Base-by-base conservation (phyloP, 2,113 vertebrate species). In the Malurus melanocephalus region DNA sequence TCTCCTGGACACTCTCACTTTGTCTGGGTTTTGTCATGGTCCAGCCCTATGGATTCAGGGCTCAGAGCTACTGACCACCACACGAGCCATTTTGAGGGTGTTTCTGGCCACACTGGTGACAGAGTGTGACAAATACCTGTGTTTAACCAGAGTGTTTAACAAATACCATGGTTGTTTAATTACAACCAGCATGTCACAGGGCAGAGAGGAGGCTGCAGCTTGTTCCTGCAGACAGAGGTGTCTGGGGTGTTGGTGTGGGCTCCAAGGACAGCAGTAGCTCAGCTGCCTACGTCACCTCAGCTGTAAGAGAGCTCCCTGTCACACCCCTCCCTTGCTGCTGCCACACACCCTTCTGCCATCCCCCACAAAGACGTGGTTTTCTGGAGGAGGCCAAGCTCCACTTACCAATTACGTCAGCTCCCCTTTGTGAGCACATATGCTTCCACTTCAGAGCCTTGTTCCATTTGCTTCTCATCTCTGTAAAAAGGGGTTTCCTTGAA, bases 391-490 rank as follows among this genome's bases (percentile, higher is more conserved):
- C 80, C 42, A 57, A 86, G 60, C 76, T 91, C 66, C 6, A 4
- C 56, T 85, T 67, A 33, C 59, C 49, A 68, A 26, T 95, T 93
- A 94, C 87, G 8, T 96, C 94, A 94, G 42, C 60, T 91, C 57
- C 77, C 51, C 67, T 88, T 16, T 1, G 56, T 78, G 46, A 80
- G 59, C 79, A 94, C 93, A 95, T 92, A 42, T 94, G 94, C 93
- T 94, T 95, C 61, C 57, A 95, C 93, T 96, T 91, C 86, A 69
- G 89, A 85, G 64, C n/a, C 71, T 87, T 87, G 61, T 80, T 93
- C 79, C 68, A 76, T 83, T 93, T 88, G 74, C 76, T 94, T 88
- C 80, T 93, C 5, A 16, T 85, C 67, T 76, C 38, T 7, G 91
- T 67, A 82, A 89, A 89, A 88, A 80, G 68, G 81, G 75, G 13